Evolutionary conservation across 2,888 invertebrate genomes (phyloP).

Genomic region (Alcis repandata): DNA sequence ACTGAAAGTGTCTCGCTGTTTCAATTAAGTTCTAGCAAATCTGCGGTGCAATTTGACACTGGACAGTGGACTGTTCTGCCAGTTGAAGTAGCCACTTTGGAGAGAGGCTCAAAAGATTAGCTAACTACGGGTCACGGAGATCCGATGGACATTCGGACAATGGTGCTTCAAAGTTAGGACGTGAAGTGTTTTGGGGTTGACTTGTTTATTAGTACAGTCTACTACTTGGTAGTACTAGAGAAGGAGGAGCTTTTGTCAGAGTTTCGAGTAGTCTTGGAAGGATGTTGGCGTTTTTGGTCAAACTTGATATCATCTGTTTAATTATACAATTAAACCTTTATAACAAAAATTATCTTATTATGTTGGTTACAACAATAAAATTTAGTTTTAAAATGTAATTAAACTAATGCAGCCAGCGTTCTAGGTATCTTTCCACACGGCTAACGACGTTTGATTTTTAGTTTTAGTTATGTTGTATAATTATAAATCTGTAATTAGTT

Average conservation of each 20-base stretch:
- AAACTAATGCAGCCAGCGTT: too few relatives aligned
- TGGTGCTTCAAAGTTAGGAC: slow-evolving; percentile 13
- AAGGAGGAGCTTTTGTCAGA: not conserved
- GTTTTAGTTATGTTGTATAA: too few relatives aligned
- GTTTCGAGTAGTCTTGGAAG: not conserved
- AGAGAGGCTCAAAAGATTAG: slow-evolving; percentile 38
- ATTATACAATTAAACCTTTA: too few relatives aligned
- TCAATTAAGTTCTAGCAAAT: slow-evolving; percentile 39
- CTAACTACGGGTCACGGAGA: slow-evolving; percentile 25
- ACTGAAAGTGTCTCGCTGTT: slow-evolving; percentile 35
- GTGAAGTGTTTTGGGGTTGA: slow-evolving; percentile 15
- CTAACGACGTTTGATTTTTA: too few relatives aligned
- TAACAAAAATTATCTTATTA: too few relatives aligned
- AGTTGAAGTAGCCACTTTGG: slow-evolving; percentile 30
- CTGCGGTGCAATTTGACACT: slow-evolving; percentile 38
- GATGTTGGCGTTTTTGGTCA: not conserved
- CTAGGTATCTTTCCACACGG: too few relatives aligned
- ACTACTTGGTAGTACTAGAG: not conserved
- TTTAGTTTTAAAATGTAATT: too few relatives aligned
- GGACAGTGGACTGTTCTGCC: slow-evolving; percentile 35
- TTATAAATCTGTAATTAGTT: too few relatives aligned
- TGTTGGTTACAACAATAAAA: too few relatives aligned
- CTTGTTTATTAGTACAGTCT: slow-evolving; percentile 3
- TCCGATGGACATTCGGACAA: slow-evolving; percentile 25
- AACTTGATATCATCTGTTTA: too few relatives aligned